Percentiles rank a stretch among this genome's conserved stretches.
phyloP scores from a whole-genome alignment of 2,888 invertebrate species.

The Acleris cristana region DNA sequence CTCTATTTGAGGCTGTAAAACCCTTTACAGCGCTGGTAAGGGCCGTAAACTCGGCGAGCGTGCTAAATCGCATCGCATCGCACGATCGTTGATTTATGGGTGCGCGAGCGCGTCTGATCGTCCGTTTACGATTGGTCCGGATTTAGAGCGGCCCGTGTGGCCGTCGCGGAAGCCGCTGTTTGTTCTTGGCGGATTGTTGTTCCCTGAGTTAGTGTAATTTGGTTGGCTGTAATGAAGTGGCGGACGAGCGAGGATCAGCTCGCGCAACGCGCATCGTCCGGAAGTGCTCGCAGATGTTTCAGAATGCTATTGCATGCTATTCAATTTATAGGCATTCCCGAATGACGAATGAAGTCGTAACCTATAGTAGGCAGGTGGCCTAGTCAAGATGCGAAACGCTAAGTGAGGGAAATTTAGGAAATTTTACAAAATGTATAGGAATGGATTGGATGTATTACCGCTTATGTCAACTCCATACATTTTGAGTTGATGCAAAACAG shows the following conservation, averaged over 20 bases:
- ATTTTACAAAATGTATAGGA: too few species aligned
- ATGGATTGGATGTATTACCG: too few species aligned
- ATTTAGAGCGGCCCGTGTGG: constrained; percentile 68
- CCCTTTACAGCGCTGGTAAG: constrained; percentile 64
- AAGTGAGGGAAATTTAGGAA: too few species aligned
- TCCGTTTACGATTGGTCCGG: constrained; percentile 64
- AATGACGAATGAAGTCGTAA: neutral
- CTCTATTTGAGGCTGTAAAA: constrained; percentile 53
- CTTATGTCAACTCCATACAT: too few species aligned
- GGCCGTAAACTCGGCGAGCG: constrained; percentile 62
- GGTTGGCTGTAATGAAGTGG: constrained; percentile 49
- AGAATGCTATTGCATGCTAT: constrained; percentile 3
- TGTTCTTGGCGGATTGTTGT: constrained; percentile 57
- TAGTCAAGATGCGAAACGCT: neutral
- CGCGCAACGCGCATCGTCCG: constrained; percentile 38
- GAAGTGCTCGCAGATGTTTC: constrained; percentile 32
- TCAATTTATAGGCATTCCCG: neutral
- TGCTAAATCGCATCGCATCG: constrained; percentile 69
- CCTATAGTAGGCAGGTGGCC: neutral
- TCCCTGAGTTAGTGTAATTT: constrained; percentile 64
- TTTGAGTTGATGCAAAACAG: too few species aligned
- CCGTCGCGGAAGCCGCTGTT: constrained; percentile 56
- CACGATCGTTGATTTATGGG: constrained; percentile 71
- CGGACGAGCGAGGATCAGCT: constrained; percentile 46
- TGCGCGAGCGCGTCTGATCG: constrained; percentile 67